These are phyloP conservation scores for Chromobotia macracanthus DNA, from an alignment of 2,797 vertebrate genomes.

Conservation along the genomic window DNA sequence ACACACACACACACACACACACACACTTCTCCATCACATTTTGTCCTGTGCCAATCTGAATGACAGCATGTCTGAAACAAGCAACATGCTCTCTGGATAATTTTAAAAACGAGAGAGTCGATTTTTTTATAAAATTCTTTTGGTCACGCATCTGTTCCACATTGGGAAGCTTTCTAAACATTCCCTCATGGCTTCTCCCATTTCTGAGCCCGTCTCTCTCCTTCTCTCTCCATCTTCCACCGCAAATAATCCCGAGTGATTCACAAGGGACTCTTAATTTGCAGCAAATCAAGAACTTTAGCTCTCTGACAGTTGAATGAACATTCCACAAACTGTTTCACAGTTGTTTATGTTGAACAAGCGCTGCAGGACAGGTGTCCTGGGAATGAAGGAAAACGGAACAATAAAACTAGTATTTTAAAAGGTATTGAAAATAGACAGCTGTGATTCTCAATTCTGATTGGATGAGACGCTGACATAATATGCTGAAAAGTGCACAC, in stretches of 20 bases:
- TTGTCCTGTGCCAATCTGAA: slow-evolving; percentile 47
- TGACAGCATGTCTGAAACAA: slow-evolving; percentile 53
- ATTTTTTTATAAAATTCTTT: slow-evolving; percentile 45
- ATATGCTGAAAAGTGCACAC: not conserved
- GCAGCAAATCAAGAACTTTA: slow-evolving; percentile 19
- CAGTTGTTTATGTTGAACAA: slow-evolving; percentile 9
- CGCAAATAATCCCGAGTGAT: slow-evolving; percentile 48
- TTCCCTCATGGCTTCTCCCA: slow-evolving; percentile 32
- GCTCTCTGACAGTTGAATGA: not conserved
- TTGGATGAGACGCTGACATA: not conserved
- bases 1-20: too few species aligned
- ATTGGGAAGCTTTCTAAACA: slow-evolving; percentile 52
- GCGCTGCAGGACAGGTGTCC: not conserved
- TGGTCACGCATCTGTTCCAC: slow-evolving; percentile 53
- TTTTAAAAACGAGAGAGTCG: slow-evolving; percentile 51
- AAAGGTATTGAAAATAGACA: slow-evolving; percentile 33
- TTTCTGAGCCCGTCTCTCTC: slow-evolving; percentile 5
- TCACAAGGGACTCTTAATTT: slow-evolving; percentile 41
- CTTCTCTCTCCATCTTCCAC: slow-evolving; percentile 21
- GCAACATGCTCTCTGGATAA: slow-evolving; percentile 46
- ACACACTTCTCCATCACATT: slow-evolving; percentile 12
- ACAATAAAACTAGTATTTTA: not conserved
- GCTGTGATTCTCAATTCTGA: slow-evolving; percentile 17
- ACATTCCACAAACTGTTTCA: not conserved
- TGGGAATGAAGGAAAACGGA: not conserved